Evolutionary conservation across 2,797 vertebrate genomes (phyloP).

Genomic region (Alca torda): DNA sequence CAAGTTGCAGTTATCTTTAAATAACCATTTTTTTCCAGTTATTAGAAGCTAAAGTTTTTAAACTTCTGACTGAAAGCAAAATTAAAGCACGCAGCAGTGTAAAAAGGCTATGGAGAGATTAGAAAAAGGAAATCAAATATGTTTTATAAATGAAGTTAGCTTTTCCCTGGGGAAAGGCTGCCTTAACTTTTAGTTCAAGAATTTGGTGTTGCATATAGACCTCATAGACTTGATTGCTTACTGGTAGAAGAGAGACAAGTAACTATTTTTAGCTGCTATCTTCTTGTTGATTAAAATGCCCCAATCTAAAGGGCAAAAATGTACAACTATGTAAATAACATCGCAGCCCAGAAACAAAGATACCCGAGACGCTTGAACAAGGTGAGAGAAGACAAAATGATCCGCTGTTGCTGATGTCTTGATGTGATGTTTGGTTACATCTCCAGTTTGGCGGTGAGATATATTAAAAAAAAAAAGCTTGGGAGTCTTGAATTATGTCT

Average conservation of each 20-base stretch:
- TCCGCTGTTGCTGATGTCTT: background rate
- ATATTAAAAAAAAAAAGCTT: background rate
- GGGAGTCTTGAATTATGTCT: background rate
- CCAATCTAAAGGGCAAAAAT: background rate
- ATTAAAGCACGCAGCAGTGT: slow-evolving; percentile 79
- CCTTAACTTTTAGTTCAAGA: slow-evolving; percentile 61
- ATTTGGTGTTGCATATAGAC: slow-evolving; percentile 5
- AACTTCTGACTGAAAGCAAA: slow-evolving; percentile 82
- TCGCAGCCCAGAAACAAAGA: background rate
- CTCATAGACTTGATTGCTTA: slow-evolving; percentile 20
- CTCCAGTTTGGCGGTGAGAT: background rate
- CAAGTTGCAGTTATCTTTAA: slow-evolving; percentile 94
- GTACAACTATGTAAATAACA: background rate
- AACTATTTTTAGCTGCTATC: slow-evolving; percentile 26
- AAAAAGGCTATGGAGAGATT: slow-evolving; percentile 75
- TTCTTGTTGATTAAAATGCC: background rate
- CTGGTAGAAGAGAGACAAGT: slow-evolving; percentile 19
- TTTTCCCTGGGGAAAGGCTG: slow-evolving; percentile 59
- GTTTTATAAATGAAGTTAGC: slow-evolving; percentile 78
- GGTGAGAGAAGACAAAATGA: background rate
- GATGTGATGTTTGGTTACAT: background rate
- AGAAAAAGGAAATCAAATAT: slow-evolving; percentile 75
- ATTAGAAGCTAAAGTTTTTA: slow-evolving; percentile 90
- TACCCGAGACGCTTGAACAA: background rate
- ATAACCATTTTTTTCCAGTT: slow-evolving; percentile 88